These are phyloP conservation scores for Hemicentrotus pulcherrimus DNA, from an alignment of 35 echinoderm and acorn worm genomes.

Conservation along the genomic window DNA sequence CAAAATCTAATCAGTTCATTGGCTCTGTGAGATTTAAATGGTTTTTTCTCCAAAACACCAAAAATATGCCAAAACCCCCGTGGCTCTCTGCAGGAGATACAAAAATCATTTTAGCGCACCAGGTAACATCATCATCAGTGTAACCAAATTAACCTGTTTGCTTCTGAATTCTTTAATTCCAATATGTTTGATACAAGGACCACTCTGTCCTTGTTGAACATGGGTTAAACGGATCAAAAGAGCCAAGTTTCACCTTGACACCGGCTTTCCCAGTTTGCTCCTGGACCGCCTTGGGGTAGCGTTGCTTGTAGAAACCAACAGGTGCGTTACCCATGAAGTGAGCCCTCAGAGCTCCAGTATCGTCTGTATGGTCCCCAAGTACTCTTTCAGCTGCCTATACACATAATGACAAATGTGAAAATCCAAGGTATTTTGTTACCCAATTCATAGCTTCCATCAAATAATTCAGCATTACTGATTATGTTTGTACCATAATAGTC, in stretches of 20 bases:
- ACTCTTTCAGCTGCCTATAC: constrained; percentile 64
- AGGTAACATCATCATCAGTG: neutral
- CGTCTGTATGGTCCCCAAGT: constrained; percentile 8
- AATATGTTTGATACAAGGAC: neutral
- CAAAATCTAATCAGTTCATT: no score
- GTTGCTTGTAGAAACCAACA: constrained; percentile 85
- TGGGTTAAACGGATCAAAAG: neutral
- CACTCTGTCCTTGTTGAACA: neutral
- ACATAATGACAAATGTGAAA: neutral
- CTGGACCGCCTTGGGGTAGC: constrained; percentile 72
- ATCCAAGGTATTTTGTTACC: no score
- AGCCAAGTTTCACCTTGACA: constrained; percentile 75
- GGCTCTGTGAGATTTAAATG: no score
- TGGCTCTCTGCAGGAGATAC: no score
- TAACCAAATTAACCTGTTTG: neutral
- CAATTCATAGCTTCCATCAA: no score
- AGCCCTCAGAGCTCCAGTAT: constrained; percentile 42
- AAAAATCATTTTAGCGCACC: no score
- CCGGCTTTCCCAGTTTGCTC: constrained; percentile 59
- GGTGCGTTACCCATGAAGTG: constrained; percentile 84
- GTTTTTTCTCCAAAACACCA: no score
- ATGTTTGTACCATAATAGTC: no score
- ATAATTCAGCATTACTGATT: no score
- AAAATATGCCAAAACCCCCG: no score
- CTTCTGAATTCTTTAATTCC: neutral